Conservation (phyloP, 37 sponge, comb jelly and placozoan genomes). For the Crambe crambe region DNA sequence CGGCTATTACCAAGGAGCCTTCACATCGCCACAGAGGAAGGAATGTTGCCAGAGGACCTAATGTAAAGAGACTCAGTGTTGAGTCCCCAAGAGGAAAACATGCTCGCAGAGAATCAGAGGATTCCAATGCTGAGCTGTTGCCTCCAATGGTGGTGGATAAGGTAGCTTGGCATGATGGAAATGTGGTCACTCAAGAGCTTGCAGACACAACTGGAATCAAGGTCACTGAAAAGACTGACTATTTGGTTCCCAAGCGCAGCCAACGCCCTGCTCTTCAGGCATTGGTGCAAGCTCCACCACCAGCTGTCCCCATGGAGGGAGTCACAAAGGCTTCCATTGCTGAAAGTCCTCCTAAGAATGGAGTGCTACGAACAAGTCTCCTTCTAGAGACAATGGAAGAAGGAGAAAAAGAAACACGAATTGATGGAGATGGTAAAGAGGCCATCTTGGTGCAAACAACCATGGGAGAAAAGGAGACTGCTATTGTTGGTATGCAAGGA, state of each 20-base stretch:
- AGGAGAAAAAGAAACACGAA: constrained; percentile 46
- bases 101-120: not conserved
- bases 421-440: constrained; percentile 45
- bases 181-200: constrained; percentile 41
- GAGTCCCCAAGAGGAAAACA: no score
- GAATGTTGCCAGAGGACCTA: not conserved
- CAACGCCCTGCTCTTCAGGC: not conserved
- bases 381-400: constrained; percentile 51
- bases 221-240: not conserved
- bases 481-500: constrained; percentile 33
- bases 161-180: constrained; percentile 30
- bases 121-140: constrained; percentile 20
- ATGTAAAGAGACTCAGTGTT: constrained; percentile 22
- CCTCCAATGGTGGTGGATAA: constrained; percentile 3
- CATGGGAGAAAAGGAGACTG: constrained; percentile 67
- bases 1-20: constrained; percentile 42
- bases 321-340: no score
- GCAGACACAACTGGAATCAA: constrained; percentile 37
- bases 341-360: not conserved
- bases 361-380: constrained; percentile 8
- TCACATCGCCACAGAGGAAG: constrained; percentile 9
- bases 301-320: no score
- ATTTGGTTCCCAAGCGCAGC: constrained; percentile 12
- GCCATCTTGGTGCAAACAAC: constrained; percentile 32
- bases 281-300: not conserved